phyloP scores from a whole-genome alignment of 1,140 invertebrate species.

The Adelges cooleyi region DNA sequence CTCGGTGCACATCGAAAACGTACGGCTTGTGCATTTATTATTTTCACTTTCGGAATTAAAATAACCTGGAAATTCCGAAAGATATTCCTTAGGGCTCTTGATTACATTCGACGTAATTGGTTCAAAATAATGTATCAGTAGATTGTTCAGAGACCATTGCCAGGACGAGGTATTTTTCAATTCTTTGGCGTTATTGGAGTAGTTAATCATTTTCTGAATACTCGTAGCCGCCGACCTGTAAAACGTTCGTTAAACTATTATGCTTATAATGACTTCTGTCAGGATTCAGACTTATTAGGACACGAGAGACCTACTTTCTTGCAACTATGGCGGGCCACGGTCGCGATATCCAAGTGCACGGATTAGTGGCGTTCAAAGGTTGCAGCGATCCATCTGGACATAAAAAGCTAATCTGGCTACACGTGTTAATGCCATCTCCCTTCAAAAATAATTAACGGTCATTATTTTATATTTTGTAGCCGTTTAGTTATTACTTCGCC shows the following conservation, averaged over 20 bases:
- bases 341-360: constrained; percentile 64
- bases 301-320: constrained; percentile 41
- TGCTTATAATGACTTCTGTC: too few species aligned
- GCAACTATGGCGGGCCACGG: constrained; percentile 59
- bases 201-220: constrained; percentile 12
- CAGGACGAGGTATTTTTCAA: neutral
- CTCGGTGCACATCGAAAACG: constrained; percentile 2
- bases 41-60: neutral
- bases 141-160: constrained; percentile 15
- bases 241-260: too few species aligned
- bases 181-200: neutral
- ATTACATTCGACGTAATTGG: constrained; percentile 1
- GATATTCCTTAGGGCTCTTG: constrained; percentile 5
- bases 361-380: constrained; percentile 44
- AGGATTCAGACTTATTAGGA: too few species aligned
- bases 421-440: constrained; percentile 31
- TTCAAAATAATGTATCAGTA: constrained; percentile 14
- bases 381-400: constrained; percentile 67
- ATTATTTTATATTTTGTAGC: too few species aligned
- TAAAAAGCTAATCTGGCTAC: constrained; percentile 53
- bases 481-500: too few species aligned
- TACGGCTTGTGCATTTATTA: neutral
- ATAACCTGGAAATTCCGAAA: constrained; percentile 1
- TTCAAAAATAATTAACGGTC: constrained; percentile 24
- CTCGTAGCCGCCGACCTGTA: neutral